Evolutionary conservation across 1,140 invertebrate species (phyloP), one percentile per base, ranked within the genome.

Genomic region (Drosophila watanabei): DNA sequence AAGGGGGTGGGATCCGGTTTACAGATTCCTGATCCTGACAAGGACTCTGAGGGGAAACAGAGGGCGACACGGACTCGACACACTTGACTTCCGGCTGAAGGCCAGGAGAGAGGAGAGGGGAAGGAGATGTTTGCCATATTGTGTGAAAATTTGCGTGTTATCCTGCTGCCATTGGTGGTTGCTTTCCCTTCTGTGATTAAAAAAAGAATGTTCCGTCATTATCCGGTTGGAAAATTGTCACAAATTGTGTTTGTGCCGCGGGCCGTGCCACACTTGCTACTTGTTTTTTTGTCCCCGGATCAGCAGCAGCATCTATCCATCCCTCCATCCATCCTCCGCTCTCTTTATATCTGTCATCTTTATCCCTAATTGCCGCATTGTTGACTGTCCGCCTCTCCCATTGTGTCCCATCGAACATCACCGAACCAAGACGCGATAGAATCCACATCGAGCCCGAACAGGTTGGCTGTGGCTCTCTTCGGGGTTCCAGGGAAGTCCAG

Each of bases 151-250:
- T 45, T 79, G 63, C 61, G 56, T 56, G 48, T 59, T 32, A 59
- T 77, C 68, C 64, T 64, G 73, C 65, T 66, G 16, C 14, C 45
- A 30, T 60, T 43, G 45, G 49, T 65, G 57, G 57, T 58, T 48
- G 64, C 35, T 57, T 48, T 65, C 43, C 75, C 63, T 87, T 88
- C 87, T 83, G 54, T 89, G 87, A 90, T 86, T 91, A 91, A 92
- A 85, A 91, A 92, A 85, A 91, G 91, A 85, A 91, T 92, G 84
- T 91, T 91, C 80, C 60, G 91, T 88, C 84, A 92, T 92, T 92
- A 92, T 92, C 91, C 90, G 91, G 77, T 92, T 91, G 91, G 91
- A 92, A 92, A 92, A 92, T 85, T 92, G 91, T 92, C 89, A 75
- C 79, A 80, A 88, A 92, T 92, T 92, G 91, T 92, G 85, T 92